Percentiles rank a stretch among this genome's conserved stretches.
Conservation (phyloP, 2,888 invertebrate genomes). For the Torymus aiolomorphi region DNA sequence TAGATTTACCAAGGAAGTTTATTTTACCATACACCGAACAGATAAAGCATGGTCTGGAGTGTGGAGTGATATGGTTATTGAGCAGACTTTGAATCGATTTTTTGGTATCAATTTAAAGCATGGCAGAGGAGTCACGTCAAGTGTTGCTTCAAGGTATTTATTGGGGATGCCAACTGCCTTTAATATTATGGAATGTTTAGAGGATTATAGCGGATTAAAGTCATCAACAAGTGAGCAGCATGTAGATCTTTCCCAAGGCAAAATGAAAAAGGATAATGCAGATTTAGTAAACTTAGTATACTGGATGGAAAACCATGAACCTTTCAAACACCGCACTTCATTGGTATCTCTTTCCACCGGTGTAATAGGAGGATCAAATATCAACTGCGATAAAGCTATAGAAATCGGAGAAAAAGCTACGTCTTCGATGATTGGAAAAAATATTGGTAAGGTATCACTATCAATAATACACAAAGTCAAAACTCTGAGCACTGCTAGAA, state of each 20-base stretch:
- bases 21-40: slow-evolving; percentile 56
- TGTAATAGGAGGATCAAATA: too few relatives aligned
- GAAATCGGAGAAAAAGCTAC: too few relatives aligned
- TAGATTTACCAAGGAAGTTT: slow-evolving; percentile 52
- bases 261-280: slow-evolving; percentile 57
- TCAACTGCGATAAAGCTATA: too few relatives aligned
- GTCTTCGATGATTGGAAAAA: too few relatives aligned
- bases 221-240: slow-evolving; percentile 57
- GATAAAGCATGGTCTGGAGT: slow-evolving; percentile 60
- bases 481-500: too few relatives aligned
- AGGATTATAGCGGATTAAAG: slow-evolving; percentile 49
- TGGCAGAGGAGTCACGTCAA: slow-evolving; percentile 58
- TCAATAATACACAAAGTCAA: too few relatives aligned
- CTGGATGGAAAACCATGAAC: slow-evolving; percentile 60
- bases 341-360: slow-evolving; percentile 46
- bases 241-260: slow-evolving; percentile 57
- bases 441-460: too few relatives aligned
- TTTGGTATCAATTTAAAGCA: slow-evolving; percentile 60
- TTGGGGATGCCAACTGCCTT: slow-evolving; percentile 56
- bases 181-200: slow-evolving; percentile 55
- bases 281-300: slow-evolving; percentile 58
- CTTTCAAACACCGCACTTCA: slow-evolving; percentile 53
- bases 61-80: slow-evolving; percentile 58
- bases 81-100: slow-evolving; percentile 58
- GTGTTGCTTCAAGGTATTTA: slow-evolving; percentile 44